Evolutionary conservation across 2,113 vertebrate species (phyloP).

Genomic region (Polypterus bichir): DNA sequence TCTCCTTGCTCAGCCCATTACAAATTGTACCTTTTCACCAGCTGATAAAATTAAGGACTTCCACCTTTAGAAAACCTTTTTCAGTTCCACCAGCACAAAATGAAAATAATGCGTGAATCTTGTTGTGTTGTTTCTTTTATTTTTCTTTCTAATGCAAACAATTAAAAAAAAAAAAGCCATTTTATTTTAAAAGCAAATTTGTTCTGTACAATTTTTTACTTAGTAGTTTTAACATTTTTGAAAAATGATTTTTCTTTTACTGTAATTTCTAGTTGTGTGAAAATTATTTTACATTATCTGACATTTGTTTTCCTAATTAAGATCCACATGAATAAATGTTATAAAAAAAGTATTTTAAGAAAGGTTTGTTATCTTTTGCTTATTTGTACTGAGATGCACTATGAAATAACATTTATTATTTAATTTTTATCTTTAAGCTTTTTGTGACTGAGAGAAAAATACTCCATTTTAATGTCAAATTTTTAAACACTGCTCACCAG

Average conservation of each 20-base stretch:
- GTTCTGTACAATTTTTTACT: not conserved
- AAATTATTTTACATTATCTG: not conserved
- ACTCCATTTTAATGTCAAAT: no score
- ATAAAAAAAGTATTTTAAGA: no score
- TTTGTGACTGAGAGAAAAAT: no score
- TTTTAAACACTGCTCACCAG: no score
- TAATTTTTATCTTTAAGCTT: no score
- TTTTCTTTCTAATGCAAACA: not conserved
- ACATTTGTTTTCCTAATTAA: no score
- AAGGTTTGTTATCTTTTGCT: no score
- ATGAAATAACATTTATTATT: not conserved
- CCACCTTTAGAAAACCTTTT: slow-evolving; percentile 1
- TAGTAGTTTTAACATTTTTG: slow-evolving; percentile 4
- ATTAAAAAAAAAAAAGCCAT: not conserved
- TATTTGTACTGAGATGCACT: not conserved
- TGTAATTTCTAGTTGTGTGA: not conserved
- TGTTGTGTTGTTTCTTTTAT: slow-evolving; percentile 20
- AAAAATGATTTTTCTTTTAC: no score
- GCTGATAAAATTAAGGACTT: slow-evolving; percentile 28
- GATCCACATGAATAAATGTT: no score
- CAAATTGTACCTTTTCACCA: slow-evolving; percentile 33
- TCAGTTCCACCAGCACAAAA: slow-evolving; percentile 4
- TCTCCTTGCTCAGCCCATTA: slow-evolving; percentile 41
- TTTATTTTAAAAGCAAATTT: not conserved
- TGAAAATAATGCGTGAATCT: slow-evolving; percentile 17